Evolutionary conservation across 2,113 vertebrate genomes (phyloP).

Genomic region (Poicephalus gulielmi): DNA sequence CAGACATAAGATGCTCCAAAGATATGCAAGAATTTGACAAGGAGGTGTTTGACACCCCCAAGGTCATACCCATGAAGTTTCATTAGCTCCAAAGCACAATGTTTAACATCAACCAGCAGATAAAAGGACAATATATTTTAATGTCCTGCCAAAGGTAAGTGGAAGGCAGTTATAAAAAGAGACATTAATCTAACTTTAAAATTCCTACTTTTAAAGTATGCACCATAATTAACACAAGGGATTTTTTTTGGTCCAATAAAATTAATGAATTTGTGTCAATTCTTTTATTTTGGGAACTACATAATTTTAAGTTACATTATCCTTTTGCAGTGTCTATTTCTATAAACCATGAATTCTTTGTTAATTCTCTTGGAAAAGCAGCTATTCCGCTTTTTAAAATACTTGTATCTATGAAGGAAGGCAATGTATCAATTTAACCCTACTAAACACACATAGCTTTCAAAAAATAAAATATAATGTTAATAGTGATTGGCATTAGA

Average conservation of each 20-base stretch:
- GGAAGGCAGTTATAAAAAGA: not conserved
- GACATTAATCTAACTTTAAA: not conserved
- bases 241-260: not conserved
- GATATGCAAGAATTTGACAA: not conserved
- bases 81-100: rapidly evolving
- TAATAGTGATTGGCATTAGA: not conserved
- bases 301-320: not conserved
- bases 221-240: not conserved
- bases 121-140: not conserved
- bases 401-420: not conserved
- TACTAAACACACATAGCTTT: not conserved
- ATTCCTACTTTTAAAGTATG: not conserved
- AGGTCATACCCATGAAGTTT: not conserved
- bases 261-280: not conserved
- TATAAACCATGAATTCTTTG: not conserved
- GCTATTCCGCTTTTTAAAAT: not conserved
- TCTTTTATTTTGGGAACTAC: not conserved
- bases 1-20: not conserved
- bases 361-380: not conserved
- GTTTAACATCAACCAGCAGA: not conserved
- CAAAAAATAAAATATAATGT: not conserved
- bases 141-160: not conserved
- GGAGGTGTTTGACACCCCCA: not conserved
- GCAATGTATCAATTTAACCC: not conserved
- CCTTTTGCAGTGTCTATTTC: not conserved